Evolutionary conservation across 2,797 vertebrate species (phyloP), one percentile per base, ranked within the genome.

Genomic region (Staurois parvus): DNA sequence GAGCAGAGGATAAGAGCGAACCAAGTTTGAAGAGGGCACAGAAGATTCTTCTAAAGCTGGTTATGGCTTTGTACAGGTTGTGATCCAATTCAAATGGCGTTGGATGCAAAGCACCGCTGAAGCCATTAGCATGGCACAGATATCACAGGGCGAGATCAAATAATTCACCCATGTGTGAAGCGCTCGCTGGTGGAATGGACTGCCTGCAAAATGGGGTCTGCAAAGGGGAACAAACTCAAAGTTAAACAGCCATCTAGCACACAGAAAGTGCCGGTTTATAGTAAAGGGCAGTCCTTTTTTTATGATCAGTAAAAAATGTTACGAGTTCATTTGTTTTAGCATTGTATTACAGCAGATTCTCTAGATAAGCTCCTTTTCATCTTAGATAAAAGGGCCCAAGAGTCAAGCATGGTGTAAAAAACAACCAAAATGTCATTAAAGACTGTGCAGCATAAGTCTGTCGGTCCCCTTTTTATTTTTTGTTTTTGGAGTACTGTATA

Each of bases 31-130:
- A 85, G 67, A 81, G 84, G 73, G 45, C 78, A 29, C 26, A 3
- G 21, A 15, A 80, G 48, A 76, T 42, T 76, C 78, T 76, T 85
- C 84, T 70, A 62, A 69, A 37, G 72, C 78, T 45, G 72, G 75
- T 76, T 69, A 76, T 29, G 62, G 69, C 84, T 85, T 85, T 85
- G 72, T 85, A 69, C 78, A 75, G 84, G 78, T 85, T 81, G 78
- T 29, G 72, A 85, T 81, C 64, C 64, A 76, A 81, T 76, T 76
- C 72, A 69, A 76, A 76, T 59, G 84, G 42, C 59, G 72, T 76
- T 4, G 62, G 72, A 81, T 81, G 72, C 73, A 62, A 62, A 70
- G 78, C 70, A 26, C 48, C 48, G 67, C 72, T 70, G 64, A 45
- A 81, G 67, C 76, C 42, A 82, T 86, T 86, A 77, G 66, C 75